These are phyloP conservation scores for Neosilurus mollespiculum DNA, from an alignment of 2,797 vertebrate species.

Conservation along the genomic window DNA sequence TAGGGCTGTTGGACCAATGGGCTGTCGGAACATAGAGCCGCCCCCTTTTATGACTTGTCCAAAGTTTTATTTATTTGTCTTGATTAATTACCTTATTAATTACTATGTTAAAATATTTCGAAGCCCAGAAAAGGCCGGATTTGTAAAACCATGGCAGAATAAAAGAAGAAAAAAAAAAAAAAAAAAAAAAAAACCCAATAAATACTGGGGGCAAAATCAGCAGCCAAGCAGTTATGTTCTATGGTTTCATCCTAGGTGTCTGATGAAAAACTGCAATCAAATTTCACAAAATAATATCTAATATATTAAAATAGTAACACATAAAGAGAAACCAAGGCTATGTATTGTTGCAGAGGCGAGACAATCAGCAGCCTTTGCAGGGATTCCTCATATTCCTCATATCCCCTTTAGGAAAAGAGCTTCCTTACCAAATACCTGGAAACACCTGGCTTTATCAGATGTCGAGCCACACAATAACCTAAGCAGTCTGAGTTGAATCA, in stretches of 20 bases:
- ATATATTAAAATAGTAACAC: slow-evolving; percentile 17
- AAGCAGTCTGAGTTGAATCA: background rate
- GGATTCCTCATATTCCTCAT: background rate
- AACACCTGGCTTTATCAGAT: background rate
- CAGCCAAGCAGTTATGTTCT: slow-evolving; percentile 25
- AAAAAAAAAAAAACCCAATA: too few species aligned
- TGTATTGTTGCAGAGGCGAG: slow-evolving; percentile 1
- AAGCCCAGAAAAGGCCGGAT: background rate
- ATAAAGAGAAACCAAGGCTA: background rate
- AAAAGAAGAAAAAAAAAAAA: background rate
- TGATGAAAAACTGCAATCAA: background rate
- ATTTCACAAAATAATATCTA: background rate
- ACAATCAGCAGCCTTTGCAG: background rate
- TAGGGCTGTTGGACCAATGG: too few species aligned
- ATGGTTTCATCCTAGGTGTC: background rate
- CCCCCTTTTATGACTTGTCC: background rate
- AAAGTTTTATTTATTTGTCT: background rate
- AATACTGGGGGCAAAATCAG: background rate
- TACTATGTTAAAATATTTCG: too few species aligned
- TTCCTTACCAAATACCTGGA: background rate
- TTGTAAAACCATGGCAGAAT: background rate
- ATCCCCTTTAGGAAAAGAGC: background rate
- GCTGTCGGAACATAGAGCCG: too few species aligned
- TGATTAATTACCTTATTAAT: background rate
- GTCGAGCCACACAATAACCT: background rate